Evolutionary conservation across 2,888 invertebrate species (phyloP).

Genomic region (Drosophila neutralis): DNA sequence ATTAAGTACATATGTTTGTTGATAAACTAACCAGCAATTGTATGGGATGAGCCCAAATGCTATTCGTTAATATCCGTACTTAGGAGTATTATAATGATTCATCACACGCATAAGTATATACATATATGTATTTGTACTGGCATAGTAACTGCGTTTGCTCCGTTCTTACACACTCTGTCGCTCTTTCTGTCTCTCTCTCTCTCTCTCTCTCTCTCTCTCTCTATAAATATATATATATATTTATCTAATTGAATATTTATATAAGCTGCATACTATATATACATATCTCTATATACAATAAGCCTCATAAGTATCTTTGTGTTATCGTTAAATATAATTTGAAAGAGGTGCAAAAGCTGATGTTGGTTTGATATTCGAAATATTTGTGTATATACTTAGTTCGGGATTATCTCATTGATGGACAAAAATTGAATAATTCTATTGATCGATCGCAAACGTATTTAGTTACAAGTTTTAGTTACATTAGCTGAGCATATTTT

Average conservation of each 20-base stretch:
- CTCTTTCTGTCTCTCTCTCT: constrained; percentile 1
- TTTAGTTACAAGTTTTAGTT: constrained; percentile 50
- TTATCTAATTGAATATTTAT: constrained; percentile 25
- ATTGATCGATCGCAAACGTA: constrained; percentile 42
- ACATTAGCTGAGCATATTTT: constrained; percentile 38
- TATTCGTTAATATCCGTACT: constrained; percentile 39
- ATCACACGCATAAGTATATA: constrained; percentile 41
- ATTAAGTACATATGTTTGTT: constrained; percentile 40
- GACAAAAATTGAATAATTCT: constrained; percentile 24
- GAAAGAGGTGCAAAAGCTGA: constrained; percentile 11
- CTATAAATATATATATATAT: neutral
- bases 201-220: neutral
- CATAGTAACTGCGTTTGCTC: constrained; percentile 49
- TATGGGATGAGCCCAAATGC: constrained; percentile 40
- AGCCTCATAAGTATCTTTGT: constrained; percentile 42
- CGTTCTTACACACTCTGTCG: constrained; percentile 36
- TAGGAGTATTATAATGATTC: constrained; percentile 40
- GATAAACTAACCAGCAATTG: constrained; percentile 57
- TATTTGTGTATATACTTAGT: constrained; percentile 41
- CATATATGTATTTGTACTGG: constrained; percentile 32
- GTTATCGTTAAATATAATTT: constrained; percentile 43
- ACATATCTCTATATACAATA: constrained; percentile 5
- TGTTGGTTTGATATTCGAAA: constrained; percentile 7
- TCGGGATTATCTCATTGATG: constrained; percentile 34
- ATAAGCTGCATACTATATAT: constrained; percentile 23